Conservation (phyloP, 2,888 invertebrate genomes). For the Aporophyla lueneburgensis region DNA sequence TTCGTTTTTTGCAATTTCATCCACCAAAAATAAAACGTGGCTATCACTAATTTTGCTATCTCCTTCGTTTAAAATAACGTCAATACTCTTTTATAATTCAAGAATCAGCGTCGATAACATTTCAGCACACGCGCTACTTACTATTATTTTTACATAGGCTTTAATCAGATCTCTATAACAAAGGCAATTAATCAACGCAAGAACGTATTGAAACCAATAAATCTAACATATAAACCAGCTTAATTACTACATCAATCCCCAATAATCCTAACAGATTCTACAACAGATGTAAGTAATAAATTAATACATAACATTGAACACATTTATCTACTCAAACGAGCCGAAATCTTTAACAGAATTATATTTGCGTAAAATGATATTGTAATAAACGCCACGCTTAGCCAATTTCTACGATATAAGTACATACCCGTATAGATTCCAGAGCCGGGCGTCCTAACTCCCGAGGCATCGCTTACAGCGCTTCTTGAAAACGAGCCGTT, state of each 20-base stretch:
- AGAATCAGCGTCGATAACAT: neutral
- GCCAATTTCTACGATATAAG: constrained; percentile 38
- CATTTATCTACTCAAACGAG: constrained; percentile 28
- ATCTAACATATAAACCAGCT: constrained; percentile 37
- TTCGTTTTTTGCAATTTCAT: no score
- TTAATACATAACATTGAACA: constrained; percentile 35
- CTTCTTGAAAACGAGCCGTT: constrained; percentile 94
- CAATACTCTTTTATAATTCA: neutral
- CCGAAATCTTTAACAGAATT: constrained; percentile 30
- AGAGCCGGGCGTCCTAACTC: constrained; percentile 94
- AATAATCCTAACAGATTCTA: constrained; percentile 38
- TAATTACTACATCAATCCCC: constrained; percentile 47
- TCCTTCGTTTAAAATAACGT: no score
- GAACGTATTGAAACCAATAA: constrained; percentile 27
- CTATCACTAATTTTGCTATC: neutral
- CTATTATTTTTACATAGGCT: neutral
- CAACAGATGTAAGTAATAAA: constrained; percentile 33
- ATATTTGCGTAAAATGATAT: constrained; percentile 22
- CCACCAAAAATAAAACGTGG: neutral
- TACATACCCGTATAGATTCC: constrained; percentile 93
- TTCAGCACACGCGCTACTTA: neutral
- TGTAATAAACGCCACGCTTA: constrained; percentile 37
- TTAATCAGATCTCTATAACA: constrained; percentile 24
- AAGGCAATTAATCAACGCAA: constrained; percentile 20
- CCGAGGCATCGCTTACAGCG: constrained; percentile 95